A percentile compares a stretch with the other conserved stretches of the same genome.
Evolutionary conservation across 2,113 vertebrate species (phyloP).

Genomic region (Oriolus oriolus): DNA sequence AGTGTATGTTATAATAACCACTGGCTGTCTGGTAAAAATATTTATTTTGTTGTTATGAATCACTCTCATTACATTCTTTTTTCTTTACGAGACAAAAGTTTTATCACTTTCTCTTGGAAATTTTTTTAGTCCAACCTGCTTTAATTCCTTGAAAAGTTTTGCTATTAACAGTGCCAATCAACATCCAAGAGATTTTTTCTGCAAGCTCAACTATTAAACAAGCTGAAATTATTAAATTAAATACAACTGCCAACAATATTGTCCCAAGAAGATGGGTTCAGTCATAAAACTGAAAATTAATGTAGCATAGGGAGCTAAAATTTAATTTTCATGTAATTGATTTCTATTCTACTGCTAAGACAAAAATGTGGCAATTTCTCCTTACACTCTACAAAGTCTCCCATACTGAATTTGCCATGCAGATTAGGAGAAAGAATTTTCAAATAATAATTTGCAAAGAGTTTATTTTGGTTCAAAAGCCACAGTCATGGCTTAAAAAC

Average conservation of each 20-base stretch:
- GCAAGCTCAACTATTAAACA: background rate
- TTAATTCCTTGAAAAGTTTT: background rate
- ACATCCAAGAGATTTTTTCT: background rate
- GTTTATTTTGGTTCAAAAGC: background rate
- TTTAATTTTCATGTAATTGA: background rate
- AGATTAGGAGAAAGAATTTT: background rate
- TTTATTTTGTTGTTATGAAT: background rate
- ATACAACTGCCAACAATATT: background rate
- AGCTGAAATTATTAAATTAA: background rate
- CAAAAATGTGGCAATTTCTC: background rate
- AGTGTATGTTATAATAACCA: background rate
- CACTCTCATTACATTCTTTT: background rate
- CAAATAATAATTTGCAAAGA: background rate
- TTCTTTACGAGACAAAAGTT: background rate
- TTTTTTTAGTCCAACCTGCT: slow-evolving; percentile 3
- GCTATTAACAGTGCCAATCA: background rate
- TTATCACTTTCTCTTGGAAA: background rate
- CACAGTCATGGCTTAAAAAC: background rate
- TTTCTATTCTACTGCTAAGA: background rate
- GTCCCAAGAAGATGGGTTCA: background rate
- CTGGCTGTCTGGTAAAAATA: background rate
- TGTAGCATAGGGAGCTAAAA: background rate
- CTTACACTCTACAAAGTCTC: background rate
- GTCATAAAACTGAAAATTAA: background rate
- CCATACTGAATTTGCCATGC: background rate